Percentiles rank a stretch among this genome's conserved stretches.
Evolutionary conservation across 2,797 vertebrate genomes (phyloP).

Genomic region (Tadarida brasiliensis): DNA sequence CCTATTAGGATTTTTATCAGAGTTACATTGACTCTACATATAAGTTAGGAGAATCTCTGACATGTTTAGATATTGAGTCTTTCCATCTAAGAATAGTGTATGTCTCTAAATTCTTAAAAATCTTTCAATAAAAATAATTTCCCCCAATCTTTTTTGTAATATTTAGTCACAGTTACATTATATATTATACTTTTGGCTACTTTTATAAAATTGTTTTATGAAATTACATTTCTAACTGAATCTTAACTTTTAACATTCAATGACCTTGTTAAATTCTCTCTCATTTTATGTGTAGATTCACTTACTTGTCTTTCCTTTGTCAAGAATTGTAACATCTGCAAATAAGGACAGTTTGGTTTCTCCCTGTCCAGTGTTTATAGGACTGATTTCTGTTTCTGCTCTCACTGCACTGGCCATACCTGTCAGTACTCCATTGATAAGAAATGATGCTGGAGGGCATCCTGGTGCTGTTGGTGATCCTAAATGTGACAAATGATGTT

Average conservation of each 20-base stretch:
- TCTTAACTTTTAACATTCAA: not conserved
- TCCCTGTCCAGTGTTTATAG: not conserved
- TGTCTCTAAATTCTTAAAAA: not conserved
- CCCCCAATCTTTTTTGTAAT: not conserved
- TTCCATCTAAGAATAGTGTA: not conserved
- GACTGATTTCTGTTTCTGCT: too few relatives aligned
- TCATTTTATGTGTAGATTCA: not conserved
- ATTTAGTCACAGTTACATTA: not conserved
- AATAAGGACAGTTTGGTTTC: not conserved
- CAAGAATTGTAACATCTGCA: not conserved
- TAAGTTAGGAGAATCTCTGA: not conserved
- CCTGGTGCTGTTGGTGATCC: not conserved
- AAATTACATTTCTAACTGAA: not conserved
- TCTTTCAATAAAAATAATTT: conserved; percentile 1
- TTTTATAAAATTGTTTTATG: not conserved
- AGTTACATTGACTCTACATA: not conserved
- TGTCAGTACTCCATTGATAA: too few relatives aligned
- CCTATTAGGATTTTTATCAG: not conserved
- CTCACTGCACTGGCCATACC: not conserved
- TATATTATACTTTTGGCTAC: not conserved
- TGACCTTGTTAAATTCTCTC: not conserved
- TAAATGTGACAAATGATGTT: not conserved
- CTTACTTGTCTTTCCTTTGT: not conserved
- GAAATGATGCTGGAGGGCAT: not conserved
- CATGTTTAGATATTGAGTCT: not conserved